A percentile compares a stretch with the other conserved stretches of the same genome.
These are phyloP conservation scores for Drosophila macrospina DNA, from an alignment of 2,888 invertebrate genomes.

Conservation along the genomic window DNA sequence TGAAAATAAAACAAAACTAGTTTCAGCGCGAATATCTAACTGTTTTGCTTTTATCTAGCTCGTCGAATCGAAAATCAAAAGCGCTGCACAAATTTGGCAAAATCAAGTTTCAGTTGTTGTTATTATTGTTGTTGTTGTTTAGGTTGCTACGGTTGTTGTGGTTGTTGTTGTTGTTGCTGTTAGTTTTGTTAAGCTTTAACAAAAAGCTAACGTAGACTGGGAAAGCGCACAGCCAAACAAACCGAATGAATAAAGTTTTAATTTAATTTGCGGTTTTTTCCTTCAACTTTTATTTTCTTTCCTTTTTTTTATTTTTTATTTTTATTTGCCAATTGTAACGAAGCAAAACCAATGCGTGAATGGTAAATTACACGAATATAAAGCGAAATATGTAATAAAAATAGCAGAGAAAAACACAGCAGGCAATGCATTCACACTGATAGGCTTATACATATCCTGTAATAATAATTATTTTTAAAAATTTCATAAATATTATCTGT, in stretches of 20 bases:
- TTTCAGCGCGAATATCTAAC: constrained; percentile 45
- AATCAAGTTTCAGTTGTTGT: constrained; percentile 53
- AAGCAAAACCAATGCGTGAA: constrained; percentile 59
- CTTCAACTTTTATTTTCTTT: constrained; percentile 20
- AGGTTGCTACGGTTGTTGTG: constrained; percentile 13
- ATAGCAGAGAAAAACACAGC: constrained; percentile 20
- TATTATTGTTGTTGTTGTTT: constrained; percentile 18
- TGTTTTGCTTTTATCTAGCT: constrained; percentile 39
- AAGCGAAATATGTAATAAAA: constrained; percentile 53
- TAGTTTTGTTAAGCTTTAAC: constrained; percentile 20
- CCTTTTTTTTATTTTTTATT: no score
- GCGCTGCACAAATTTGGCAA: constrained; percentile 66
- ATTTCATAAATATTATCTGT: no score
- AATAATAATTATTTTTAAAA: background rate
- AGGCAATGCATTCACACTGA: background rate
- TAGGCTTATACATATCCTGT: constrained; percentile 19
- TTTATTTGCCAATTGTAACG: constrained; percentile 45
- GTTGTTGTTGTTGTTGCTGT: constrained; percentile 8
- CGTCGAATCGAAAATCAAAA: constrained; percentile 31
- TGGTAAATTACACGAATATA: constrained; percentile 57
- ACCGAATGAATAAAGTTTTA: constrained; percentile 53
- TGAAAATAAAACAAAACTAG: constrained; percentile 25
- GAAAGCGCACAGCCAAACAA: constrained; percentile 63
- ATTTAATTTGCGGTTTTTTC: constrained; percentile 54
- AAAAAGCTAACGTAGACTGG: constrained; percentile 36